phyloP scores from a whole-genome alignment of 2,888 invertebrate species.

The Galerucella pusilla region DNA sequence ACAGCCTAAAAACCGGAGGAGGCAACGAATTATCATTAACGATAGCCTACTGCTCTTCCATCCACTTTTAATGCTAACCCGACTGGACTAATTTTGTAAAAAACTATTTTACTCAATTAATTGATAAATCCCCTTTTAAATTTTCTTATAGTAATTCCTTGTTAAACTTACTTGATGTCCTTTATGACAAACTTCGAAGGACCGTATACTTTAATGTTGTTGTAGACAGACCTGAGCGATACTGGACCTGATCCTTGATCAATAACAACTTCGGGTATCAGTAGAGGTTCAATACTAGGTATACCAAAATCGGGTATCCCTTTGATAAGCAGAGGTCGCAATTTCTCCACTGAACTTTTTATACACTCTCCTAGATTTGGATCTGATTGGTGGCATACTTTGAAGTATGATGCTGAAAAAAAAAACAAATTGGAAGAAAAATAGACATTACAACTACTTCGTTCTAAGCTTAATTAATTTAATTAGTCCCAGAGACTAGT shows the following conservation, averaged over 20 bases:
- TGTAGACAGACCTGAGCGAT: conserved; percentile 70
- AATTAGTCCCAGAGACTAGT: no score
- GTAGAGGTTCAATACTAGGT: conserved; percentile 74
- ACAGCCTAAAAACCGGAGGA: no score
- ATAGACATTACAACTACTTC: no score
- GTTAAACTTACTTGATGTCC: conserved; percentile 70
- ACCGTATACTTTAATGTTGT: conserved; percentile 71
- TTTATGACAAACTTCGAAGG: conserved; percentile 72
- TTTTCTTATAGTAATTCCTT: background rate
- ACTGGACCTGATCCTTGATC: conserved; percentile 73
- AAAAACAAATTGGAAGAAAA: background rate
- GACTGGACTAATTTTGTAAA: no score
- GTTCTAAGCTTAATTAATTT: no score
- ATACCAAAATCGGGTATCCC: conserved; percentile 73
- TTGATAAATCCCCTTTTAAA: background rate
- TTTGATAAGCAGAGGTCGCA: conserved; percentile 70
- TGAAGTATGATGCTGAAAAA: conserved; percentile 73
- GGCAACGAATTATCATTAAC: no score
- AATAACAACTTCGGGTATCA: conserved; percentile 71
- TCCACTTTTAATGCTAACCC: no score
- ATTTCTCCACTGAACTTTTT: conserved; percentile 70
- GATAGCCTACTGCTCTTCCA: no score
- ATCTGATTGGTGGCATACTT: conserved; percentile 75
- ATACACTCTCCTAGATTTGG: conserved; percentile 74
- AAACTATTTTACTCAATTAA: no score